Base-by-base conservation (phyloP, 2,888 invertebrate species). In the Orthonevra nobilis region DNA sequence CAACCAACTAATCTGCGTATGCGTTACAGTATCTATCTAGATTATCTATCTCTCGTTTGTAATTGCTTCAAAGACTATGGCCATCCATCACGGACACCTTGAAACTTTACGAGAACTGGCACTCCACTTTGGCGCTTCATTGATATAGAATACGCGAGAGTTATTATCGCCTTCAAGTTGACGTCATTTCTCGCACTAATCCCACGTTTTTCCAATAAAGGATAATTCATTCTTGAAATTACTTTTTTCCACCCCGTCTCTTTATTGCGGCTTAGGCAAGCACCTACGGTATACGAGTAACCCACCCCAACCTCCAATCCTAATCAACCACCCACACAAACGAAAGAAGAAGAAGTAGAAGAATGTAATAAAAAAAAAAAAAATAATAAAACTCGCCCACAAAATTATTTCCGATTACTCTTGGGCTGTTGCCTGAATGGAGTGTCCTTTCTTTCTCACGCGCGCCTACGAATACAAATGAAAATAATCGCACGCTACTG, bases 381-480 rank as follows among this genome's bases (percentile, higher is more conserved):
- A 40, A 42, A 48, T 14, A 63, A n/a, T n/a, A n/a, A n/a, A n/a
- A n/a, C n/a, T 38, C 26, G 42, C 42, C 42, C 54, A 48, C 66
- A 15, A 73, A 79, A 73, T 79, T 73, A 79, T 73, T 68, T 73
- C 66, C 73, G 73, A 79, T 73, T 79, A 61, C 60, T 68, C 66
- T 38, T 60, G 38, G 54, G 38, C 28, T 70, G 34, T 52, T 46
- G 28, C 60, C 36, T 38, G 52, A n/a, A n/a, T n/a, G n/a, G n/a
- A 75, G 69, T 58, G 69, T 77, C 66, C 52, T 60, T 77, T 70
- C 20, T 40, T 48, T 48, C 14, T 34, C 60, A 42, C 63, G 56
- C 23, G 64, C 36, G 58, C 40, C 58, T 64, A 52, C 44, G 40
- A 70, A 70, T 52, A 52, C 44, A 38, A 52, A 52, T 58, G 48